A percentile compares a stretch with the other conserved stretches of the same genome.
These are phyloP conservation scores for Brachypalpus laphriformis DNA, from an alignment of 2,888 invertebrate species.

Conservation along the genomic window DNA sequence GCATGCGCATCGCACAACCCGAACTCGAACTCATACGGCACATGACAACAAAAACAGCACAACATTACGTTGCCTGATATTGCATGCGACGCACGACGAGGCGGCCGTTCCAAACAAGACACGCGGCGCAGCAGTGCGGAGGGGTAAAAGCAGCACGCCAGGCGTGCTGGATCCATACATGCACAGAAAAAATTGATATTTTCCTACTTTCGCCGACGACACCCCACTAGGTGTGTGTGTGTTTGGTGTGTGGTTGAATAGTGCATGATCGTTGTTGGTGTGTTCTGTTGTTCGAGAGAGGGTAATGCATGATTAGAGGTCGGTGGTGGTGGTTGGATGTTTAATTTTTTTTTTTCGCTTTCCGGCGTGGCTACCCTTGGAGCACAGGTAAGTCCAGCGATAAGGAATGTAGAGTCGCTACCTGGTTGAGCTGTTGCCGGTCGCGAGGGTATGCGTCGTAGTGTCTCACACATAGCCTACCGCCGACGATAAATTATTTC, in stretches of 20 bases:
- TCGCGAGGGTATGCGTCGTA: neutral
- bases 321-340: constrained; percentile 5
- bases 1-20: constrained; percentile 57
- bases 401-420: constrained; percentile 22
- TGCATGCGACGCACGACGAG: no score
- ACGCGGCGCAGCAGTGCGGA: constrained; percentile 48
- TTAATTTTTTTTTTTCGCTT: constrained; percentile 8
- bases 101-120: no score
- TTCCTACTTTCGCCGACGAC: no score
- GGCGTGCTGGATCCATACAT: constrained; percentile 43
- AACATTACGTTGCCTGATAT: no score
- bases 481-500: constrained; percentile 40
- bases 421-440: constrained; percentile 12
- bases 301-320: constrained; percentile 24
- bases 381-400: constrained; percentile 44
- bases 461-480: neutral
- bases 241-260: constrained; percentile 6
- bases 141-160: constrained; percentile 63
- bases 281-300: neutral
- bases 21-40: constrained; percentile 43
- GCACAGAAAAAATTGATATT: constrained; percentile 63
- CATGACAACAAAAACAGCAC: constrained; percentile 54
- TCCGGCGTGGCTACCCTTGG: constrained; percentile 64
- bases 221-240: constrained; percentile 18
- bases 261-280: neutral